phyloP scores from a whole-genome alignment of 2,888 invertebrate genomes.

The Hylaea fasciaria region DNA sequence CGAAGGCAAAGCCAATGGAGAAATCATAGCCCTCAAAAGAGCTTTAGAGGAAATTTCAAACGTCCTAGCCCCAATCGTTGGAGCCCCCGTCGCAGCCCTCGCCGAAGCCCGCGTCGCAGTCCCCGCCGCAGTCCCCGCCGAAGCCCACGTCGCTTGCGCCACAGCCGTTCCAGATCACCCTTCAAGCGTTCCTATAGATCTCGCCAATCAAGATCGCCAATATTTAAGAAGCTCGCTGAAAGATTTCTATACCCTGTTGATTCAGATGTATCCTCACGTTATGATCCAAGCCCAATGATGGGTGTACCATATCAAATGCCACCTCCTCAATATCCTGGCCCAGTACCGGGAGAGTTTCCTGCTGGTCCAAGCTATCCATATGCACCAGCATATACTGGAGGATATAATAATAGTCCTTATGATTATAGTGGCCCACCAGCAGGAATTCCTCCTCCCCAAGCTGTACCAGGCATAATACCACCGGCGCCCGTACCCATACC shows the following conservation, averaged over 20 bases:
- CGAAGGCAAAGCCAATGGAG: background rate
- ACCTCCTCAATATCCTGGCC: constrained; percentile 34
- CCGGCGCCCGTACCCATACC: constrained; percentile 39
- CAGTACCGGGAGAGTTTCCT: constrained; percentile 26
- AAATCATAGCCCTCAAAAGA: constrained; percentile 26
- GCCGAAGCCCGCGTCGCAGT: constrained; percentile 34
- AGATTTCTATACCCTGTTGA: constrained; percentile 39
- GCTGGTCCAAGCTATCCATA: constrained; percentile 39
- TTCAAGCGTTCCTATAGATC: constrained; percentile 14
- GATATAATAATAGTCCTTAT: constrained; percentile 52
- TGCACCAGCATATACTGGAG: constrained; percentile 51
- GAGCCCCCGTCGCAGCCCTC: constrained; percentile 39
- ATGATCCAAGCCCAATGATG: background rate
- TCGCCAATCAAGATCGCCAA: constrained; percentile 37
- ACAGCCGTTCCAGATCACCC: constrained; percentile 30
- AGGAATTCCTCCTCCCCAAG: constrained; percentile 41
- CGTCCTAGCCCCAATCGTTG: constrained; percentile 44
- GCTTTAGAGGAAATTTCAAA: background rate
- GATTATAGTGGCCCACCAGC: constrained; percentile 53
- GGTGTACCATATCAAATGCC: constrained; percentile 28
- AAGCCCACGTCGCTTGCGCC: constrained; percentile 21
- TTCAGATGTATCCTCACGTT: constrained; percentile 21
- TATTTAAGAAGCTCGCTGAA: constrained; percentile 16
- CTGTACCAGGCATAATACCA: constrained; percentile 25
- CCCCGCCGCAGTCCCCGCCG: constrained; percentile 34